Evolutionary conservation across 1,140 invertebrate genomes (phyloP).

Genomic region (Mizuhopecten yessoensis): DNA sequence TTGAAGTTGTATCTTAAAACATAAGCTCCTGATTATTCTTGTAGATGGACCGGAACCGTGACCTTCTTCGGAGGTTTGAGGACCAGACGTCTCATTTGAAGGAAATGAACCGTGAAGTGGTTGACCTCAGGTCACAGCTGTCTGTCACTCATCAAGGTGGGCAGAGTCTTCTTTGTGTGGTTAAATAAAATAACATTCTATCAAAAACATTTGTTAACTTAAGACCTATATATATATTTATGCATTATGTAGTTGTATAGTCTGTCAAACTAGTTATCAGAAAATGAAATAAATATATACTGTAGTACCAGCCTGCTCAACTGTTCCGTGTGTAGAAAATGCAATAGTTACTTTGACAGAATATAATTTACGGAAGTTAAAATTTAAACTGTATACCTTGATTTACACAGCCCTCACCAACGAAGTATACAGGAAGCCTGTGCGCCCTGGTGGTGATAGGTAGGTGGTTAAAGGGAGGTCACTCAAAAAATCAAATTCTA

Average conservation of each 20-base stretch:
- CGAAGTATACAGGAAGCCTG: constrained; percentile 80
- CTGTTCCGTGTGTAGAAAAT: no score
- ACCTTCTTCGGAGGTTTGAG: constrained; percentile 76
- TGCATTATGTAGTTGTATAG: background rate
- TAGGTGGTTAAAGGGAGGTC: constrained; percentile 50
- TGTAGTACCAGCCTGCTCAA: background rate
- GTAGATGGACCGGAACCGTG: constrained; percentile 77
- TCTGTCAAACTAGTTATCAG: background rate
- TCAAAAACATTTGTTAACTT: background rate
- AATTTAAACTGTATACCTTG: no score
- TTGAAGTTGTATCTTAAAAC: no score
- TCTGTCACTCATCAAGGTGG: constrained; percentile 77
- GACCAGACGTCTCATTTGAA: constrained; percentile 79
- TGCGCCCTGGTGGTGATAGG: constrained; percentile 63
- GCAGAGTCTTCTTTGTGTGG: background rate
- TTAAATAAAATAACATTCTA: background rate
- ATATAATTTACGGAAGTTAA: no score
- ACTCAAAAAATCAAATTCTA: background rate
- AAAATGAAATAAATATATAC: background rate
- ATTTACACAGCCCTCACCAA: constrained; percentile 75
- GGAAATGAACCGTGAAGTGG: constrained; percentile 79
- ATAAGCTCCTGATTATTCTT: no score
- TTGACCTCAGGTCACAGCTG: constrained; percentile 77
- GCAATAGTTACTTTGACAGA: no score
- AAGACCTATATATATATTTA: background rate